phyloP scores from a whole-genome alignment of 2,113 vertebrate genomes.

The Phylloscopus whistleri region DNA sequence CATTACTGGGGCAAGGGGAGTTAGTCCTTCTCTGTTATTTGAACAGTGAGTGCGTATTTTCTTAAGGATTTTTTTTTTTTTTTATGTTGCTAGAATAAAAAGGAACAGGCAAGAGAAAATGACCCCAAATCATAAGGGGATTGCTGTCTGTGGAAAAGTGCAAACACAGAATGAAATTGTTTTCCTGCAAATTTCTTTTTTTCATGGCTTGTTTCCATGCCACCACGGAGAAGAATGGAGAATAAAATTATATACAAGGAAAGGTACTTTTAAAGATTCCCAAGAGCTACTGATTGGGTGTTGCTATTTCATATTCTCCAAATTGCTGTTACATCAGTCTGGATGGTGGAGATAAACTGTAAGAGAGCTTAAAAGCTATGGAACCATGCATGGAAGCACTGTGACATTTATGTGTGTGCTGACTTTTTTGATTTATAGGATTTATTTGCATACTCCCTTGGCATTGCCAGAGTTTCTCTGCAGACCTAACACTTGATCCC shows the following conservation, averaged over 20 bases:
- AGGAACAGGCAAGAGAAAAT: conserved; percentile 20
- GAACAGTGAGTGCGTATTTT: background rate
- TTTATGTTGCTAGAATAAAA: background rate
- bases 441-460: background rate
- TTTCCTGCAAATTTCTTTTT: background rate
- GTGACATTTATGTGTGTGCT: background rate
- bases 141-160: conserved; percentile 9
- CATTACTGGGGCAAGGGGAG: conserved; percentile 12
- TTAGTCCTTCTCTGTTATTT: conserved; percentile 19
- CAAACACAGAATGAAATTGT: conserved; percentile 7
- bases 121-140: background rate
- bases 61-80: background rate
- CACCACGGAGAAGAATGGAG: background rate
- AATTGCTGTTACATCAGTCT: background rate
- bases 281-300: background rate
- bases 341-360: background rate
- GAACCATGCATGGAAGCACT: background rate
- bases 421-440: background rate
- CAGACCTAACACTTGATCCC: background rate
- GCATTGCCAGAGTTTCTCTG: background rate
- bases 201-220: conserved; percentile 15
- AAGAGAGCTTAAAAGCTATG: background rate
- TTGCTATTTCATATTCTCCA: background rate
- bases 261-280: conserved; percentile 2
- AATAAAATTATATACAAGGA: background rate